A percentile compares a stretch with the other conserved stretches of the same genome.
phyloP scores from a whole-genome alignment of 2,797 vertebrate species.

The Carduelis carduelis region DNA sequence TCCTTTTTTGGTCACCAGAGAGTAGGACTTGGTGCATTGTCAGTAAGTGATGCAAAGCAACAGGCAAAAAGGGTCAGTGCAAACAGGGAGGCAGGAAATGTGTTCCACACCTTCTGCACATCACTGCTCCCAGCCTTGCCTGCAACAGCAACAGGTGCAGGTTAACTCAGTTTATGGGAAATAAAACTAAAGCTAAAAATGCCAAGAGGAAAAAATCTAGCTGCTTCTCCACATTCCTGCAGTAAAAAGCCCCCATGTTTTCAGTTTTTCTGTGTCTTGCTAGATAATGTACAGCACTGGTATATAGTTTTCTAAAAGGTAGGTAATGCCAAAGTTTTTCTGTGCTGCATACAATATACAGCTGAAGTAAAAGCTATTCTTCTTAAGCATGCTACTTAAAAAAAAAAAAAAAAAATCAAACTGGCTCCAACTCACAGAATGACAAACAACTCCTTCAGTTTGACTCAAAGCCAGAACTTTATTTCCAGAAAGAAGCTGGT shows the following conservation, averaged over 20 bases:
- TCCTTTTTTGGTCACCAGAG: slow-evolving; percentile 74
- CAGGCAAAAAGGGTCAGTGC: neutral
- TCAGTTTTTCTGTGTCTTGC: neutral
- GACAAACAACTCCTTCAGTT: neutral
- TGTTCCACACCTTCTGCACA: neutral
- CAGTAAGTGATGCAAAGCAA: slow-evolving; percentile 52
- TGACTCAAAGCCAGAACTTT: neutral
- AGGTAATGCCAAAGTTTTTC: neutral
- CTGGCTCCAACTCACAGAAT: neutral
- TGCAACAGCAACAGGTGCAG: neutral
- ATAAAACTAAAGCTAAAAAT: neutral
- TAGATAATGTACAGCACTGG: neutral
- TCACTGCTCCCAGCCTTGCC: neutral
- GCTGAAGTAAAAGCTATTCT: neutral
- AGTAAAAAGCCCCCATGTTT: neutral
- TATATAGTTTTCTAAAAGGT: neutral
- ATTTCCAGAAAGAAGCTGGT: neutral
- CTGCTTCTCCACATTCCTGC: neutral
- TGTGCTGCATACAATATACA: neutral
- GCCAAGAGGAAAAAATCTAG: neutral
- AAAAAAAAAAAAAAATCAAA: too few relatives aligned
- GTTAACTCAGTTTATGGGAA: neutral
- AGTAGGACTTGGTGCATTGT: slow-evolving; percentile 33
- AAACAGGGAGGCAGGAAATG: neutral
- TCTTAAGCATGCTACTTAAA: neutral